Evolutionary conservation across 92 coral and sea anemone species (phyloP).

Genomic region (Porites cylindrica): DNA sequence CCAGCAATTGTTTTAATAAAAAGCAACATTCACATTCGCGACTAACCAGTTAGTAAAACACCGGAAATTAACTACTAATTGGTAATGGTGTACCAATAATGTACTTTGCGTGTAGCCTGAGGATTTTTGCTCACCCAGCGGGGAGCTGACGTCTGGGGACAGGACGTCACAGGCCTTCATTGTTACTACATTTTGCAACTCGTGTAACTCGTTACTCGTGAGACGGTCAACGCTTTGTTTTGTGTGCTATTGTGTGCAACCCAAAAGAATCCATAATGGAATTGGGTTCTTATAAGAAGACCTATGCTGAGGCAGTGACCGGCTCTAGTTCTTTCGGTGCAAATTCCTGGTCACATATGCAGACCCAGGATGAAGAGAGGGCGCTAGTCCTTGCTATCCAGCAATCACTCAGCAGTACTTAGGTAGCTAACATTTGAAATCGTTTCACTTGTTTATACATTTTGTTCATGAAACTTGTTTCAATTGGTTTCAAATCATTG

Average conservation of each 20-base stretch:
- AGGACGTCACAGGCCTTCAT: not conserved
- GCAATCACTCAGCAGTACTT: slow-evolving; percentile 20
- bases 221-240: not conserved
- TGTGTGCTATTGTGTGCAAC: slow-evolving; percentile 19
- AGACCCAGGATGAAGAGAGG: slow-evolving; percentile 16
- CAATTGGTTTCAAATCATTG: slow-evolving; percentile 3
- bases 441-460: not conserved
- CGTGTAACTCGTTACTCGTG: not conserved
- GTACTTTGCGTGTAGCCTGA: not conserved
- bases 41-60: not conserved
- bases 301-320: slow-evolving; percentile 18
- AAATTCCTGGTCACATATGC: slow-evolving; percentile 32
- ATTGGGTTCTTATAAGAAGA: slow-evolving; percentile 23
- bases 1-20: not conserved
- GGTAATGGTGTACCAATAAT: not conserved
- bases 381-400: slow-evolving; percentile 27
- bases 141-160: not conserved
- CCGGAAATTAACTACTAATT: not conserved
- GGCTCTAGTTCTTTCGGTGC: slow-evolving; percentile 10
- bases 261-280: slow-evolving; percentile 20
- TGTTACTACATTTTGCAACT: slow-evolving; percentile 6
- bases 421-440: slow-evolving; percentile 29
- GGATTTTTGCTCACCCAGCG: not conserved
- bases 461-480: slow-evolving; percentile 1
- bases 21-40: slow-evolving; percentile 6